Conservation (phyloP, 2,113 vertebrate genomes). For the Hemichromis elongatus region DNA sequence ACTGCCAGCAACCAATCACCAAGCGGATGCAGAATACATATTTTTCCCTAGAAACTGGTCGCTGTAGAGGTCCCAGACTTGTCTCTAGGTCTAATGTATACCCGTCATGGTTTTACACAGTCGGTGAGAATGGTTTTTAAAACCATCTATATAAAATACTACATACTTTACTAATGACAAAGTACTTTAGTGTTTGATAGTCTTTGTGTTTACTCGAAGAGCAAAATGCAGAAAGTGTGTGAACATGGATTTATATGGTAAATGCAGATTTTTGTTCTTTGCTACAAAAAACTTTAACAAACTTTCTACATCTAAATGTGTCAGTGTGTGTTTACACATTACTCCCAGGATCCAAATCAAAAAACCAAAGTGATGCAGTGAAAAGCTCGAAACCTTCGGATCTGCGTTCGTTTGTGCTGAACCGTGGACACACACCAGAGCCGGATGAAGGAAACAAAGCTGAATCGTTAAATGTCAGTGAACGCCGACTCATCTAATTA, state of each 20-base stretch:
- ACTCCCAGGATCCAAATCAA: accelerated
- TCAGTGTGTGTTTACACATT: not conserved
- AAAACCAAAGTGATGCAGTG: no score
- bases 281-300: not conserved
- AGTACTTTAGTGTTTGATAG: not conserved
- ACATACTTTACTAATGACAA: accelerated
- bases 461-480: not conserved
- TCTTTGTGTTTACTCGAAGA: not conserved
- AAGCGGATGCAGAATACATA: not conserved
- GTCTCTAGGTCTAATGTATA: not conserved
- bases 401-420: not conserved
- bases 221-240: not conserved
- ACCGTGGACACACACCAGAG: accelerated
- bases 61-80: not conserved
- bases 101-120: not conserved
- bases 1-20: not conserved
- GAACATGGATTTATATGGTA: accelerated
- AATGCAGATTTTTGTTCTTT: not conserved
- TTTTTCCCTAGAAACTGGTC: not conserved
- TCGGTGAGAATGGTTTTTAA: accelerated
- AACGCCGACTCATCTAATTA: not conserved
- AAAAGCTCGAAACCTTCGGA: not conserved
- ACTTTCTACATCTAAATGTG: not conserved
- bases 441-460: not conserved
- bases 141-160: accelerated